phyloP scores from a whole-genome alignment of 1,140 invertebrate genomes.

The Leptoteleia sp. region DNA sequence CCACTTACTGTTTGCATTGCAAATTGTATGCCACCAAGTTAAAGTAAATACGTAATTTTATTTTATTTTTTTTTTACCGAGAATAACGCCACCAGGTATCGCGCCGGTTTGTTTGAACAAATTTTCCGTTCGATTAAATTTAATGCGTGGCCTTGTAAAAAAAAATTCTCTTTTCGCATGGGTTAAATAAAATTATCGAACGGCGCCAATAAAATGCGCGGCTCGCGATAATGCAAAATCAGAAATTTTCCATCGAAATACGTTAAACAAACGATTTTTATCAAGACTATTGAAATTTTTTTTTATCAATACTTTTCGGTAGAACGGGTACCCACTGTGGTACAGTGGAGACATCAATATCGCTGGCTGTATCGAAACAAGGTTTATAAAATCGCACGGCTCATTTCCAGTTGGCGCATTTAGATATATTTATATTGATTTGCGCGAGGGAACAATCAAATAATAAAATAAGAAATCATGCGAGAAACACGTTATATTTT shows the following conservation, averaged over 20 bases:
- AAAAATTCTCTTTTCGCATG: constrained; percentile 12
- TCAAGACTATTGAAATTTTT: constrained; percentile 48
- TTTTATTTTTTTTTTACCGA: constrained; percentile 7
- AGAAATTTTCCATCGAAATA: constrained; percentile 29
- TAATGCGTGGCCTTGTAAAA: constrained; percentile 14
- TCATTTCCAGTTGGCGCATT: constrained; percentile 54
- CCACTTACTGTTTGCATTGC: constrained; percentile 2
- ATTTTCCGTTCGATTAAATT: constrained; percentile 17
- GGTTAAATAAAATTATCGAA: constrained; percentile 20
- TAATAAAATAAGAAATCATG: constrained; percentile 41
- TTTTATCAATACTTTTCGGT: constrained; percentile 38
- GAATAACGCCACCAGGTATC: neutral
- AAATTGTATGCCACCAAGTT: neutral
- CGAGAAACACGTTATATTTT: too few relatives aligned
- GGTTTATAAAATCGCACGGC: constrained; percentile 55
- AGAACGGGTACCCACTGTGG: constrained; percentile 28
- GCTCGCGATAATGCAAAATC: constrained; percentile 20
- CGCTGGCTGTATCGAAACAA: constrained; percentile 42
- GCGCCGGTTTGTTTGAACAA: constrained; percentile 13
- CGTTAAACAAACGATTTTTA: constrained; percentile 49
- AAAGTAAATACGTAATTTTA: neutral
- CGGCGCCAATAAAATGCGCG: constrained; percentile 17
- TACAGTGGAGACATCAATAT: constrained; percentile 51
- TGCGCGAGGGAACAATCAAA: constrained; percentile 23
- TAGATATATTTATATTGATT: constrained; percentile 54